Evolutionary conservation across 2,113 vertebrate genomes (phyloP).

Genomic region (Columba livia): DNA sequence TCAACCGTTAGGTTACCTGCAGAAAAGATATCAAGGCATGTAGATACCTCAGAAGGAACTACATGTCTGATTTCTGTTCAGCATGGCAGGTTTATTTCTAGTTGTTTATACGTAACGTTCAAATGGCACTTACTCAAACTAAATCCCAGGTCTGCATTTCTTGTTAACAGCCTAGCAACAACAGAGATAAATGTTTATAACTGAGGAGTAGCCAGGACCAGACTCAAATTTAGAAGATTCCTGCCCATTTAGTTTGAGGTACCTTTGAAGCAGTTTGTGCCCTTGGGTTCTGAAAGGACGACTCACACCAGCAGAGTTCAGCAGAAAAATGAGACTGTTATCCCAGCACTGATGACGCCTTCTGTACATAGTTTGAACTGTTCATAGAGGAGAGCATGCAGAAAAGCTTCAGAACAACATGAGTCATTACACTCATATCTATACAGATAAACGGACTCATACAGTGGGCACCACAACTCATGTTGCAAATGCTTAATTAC

Average conservation of each 20-base stretch:
- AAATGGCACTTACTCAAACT: not conserved
- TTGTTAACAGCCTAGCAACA: not conserved
- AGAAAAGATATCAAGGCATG: not conserved
- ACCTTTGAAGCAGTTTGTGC: not conserved
- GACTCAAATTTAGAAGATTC: not conserved
- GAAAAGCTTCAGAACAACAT: not conserved
- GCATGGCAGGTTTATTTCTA: not conserved
- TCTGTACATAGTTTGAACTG: not conserved
- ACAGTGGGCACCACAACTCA: rapidly evolving
- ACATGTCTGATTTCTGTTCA: not conserved
- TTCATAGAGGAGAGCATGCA: rapidly evolving
- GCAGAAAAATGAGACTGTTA: not conserved
- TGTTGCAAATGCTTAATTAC: not conserved
- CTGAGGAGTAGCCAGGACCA: not conserved
- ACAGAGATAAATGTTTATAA: not conserved
- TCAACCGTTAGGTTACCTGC: not conserved
- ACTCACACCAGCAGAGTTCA: not conserved
- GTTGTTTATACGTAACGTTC: not conserved
- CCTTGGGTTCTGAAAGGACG: not conserved
- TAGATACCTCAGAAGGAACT: not conserved
- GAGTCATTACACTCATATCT: not conserved
- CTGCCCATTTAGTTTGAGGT: not conserved
- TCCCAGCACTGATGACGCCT: not conserved
- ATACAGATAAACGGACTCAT: rapidly evolving
- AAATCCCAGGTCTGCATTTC: not conserved